Percentiles rank a stretch among this genome's conserved stretches.
phyloP scores from a whole-genome alignment of 2,797 vertebrate genomes.

The Coilia nasus region DNA sequence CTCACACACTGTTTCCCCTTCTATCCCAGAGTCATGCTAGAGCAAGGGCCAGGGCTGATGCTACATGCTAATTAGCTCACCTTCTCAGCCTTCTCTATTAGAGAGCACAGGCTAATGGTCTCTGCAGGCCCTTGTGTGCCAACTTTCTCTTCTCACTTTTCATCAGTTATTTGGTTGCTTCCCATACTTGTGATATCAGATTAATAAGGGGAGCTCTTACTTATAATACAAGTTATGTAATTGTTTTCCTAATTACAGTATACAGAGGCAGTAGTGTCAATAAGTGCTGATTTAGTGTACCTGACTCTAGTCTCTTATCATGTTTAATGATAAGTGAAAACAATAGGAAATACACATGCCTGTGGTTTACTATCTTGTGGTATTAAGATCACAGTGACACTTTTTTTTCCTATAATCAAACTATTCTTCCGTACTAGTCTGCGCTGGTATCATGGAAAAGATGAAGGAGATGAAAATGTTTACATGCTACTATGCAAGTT shows the following conservation, averaged over 20 bases:
- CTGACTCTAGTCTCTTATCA: neutral
- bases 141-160: neutral
- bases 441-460: constrained; percentile 4
- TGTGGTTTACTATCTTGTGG: constrained; percentile 9
- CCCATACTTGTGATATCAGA: neutral
- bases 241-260: neutral
- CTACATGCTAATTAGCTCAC: neutral
- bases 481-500: neutral
- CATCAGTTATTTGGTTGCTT: neutral
- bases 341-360: neutral
- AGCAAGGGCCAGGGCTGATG: neutral
- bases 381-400: neutral
- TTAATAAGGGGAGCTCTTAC: neutral
- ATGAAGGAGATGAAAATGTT: constrained; percentile 14
- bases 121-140: neutral
- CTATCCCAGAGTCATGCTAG: neutral
- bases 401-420: constrained; percentile 19
- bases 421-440: neutral
- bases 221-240: neutral
- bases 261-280: neutral
- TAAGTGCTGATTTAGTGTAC: neutral
- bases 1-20: neutral
- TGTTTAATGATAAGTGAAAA: constrained; percentile 22
- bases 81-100: neutral
- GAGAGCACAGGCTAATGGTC: neutral